These are phyloP conservation scores for Ectobius pallidus DNA, from an alignment of 2,888 invertebrate genomes.

Conservation along the genomic window DNA sequence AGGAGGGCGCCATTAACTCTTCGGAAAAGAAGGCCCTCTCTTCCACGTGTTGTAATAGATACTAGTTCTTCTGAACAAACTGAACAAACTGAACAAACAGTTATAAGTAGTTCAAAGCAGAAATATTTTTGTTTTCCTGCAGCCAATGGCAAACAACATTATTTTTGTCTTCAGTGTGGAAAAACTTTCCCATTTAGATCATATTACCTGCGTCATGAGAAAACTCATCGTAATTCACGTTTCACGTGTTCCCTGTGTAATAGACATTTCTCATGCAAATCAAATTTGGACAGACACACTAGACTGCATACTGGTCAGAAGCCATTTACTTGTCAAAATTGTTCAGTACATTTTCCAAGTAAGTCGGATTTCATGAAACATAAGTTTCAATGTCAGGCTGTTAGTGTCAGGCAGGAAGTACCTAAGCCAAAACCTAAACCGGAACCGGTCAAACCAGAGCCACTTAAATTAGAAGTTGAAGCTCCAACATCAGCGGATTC, in stretches of 20 bases:
- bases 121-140: constrained; percentile 8
- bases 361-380: constrained; percentile 25
- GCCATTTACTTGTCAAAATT: constrained; percentile 17
- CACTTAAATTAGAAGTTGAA: not conserved
- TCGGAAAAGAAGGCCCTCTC: not conserved
- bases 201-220: constrained; percentile 21
- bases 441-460: not conserved
- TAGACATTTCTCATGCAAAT: constrained; percentile 59
- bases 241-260: constrained; percentile 55
- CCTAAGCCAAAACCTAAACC: not conserved
- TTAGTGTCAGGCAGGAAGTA: not conserved
- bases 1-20: not conserved
- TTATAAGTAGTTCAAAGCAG: not conserved
- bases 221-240: not conserved
- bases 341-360: constrained; percentile 19
- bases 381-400: not conserved
- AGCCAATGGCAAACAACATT: constrained; percentile 14
- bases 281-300: constrained; percentile 51
- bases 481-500: not conserved
- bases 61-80: not conserved
- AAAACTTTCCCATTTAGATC: constrained; percentile 20
- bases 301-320: constrained; percentile 36
- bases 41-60: too few relatives aligned
- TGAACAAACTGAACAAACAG: not conserved
- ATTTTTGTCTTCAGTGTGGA: constrained; percentile 16